Percentiles rank a stretch among this genome's conserved stretches.
These are phyloP conservation scores for Myotis yumanensis DNA, from an alignment of 2,113 vertebrate species.

Conservation along the genomic window DNA sequence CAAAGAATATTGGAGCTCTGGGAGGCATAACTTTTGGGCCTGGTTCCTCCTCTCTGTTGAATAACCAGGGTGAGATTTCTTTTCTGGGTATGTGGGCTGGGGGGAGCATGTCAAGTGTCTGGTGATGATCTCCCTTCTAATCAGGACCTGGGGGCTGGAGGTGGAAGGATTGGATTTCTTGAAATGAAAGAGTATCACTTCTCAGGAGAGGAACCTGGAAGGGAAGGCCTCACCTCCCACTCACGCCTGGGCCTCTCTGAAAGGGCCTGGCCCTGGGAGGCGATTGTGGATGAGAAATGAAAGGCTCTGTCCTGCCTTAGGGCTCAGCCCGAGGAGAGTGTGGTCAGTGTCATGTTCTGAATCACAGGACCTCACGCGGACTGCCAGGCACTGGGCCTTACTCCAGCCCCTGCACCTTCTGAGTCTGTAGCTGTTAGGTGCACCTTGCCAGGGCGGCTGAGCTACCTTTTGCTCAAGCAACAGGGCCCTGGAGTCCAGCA, in stretches of 20 bases:
- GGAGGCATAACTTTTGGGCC: rapidly evolving
- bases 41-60: background rate
- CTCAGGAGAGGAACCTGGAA: background rate
- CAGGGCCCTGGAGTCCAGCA: background rate
- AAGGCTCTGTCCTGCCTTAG: background rate
- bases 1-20: background rate
- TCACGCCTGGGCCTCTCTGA: background rate
- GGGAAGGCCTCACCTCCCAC: rapidly evolving
- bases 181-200: background rate
- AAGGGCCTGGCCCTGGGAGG: background rate
- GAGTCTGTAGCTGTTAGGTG: background rate
- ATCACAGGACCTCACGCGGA: background rate
- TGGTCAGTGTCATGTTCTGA: background rate
- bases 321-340: background rate
- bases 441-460: rapidly evolving
- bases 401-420: rapidly evolving
- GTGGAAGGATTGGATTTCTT: background rate
- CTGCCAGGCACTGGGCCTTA: background rate
- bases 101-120: background rate
- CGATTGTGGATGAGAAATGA: background rate
- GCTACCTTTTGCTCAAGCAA: background rate
- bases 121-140: background rate
- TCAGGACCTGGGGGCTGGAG: background rate
- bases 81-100: background rate
- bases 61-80: background rate